Conservation (phyloP, 2,888 invertebrate genomes). For the Macrophya annulata region DNA sequence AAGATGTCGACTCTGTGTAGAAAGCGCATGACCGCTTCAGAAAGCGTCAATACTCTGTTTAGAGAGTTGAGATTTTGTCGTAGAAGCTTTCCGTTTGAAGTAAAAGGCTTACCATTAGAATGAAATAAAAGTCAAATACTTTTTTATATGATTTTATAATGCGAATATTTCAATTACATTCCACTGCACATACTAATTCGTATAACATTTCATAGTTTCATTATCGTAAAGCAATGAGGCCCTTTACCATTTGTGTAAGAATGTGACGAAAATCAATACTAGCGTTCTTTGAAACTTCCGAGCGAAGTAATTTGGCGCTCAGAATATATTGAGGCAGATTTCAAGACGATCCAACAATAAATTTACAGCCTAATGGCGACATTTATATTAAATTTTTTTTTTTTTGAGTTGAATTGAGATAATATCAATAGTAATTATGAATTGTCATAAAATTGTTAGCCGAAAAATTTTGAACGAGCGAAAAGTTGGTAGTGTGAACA, state of each 20-base stretch:
- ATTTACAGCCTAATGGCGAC: not conserved
- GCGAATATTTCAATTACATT: not conserved
- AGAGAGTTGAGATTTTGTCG: not conserved
- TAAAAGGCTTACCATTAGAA: not conserved
- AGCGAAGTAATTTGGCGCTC: not conserved
- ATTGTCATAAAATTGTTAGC: not conserved
- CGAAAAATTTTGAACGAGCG: not conserved
- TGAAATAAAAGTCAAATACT: not conserved
- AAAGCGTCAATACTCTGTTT: not conserved
- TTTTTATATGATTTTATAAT: not conserved
- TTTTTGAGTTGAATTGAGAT: not conserved
- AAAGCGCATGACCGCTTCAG: conserved; percentile 11
- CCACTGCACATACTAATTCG: not conserved
- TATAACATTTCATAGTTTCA: not conserved
- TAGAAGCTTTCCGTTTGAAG: not conserved
- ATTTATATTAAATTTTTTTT: not conserved
- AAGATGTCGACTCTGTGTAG: not conserved
- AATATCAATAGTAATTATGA: too few relatives aligned
- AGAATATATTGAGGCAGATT: not conserved
- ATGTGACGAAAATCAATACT: not conserved
- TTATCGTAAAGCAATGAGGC: not conserved
- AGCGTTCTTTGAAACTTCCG: not conserved
- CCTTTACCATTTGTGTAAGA: not conserved
- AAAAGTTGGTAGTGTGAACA: not conserved
- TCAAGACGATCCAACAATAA: not conserved